These are phyloP conservation scores for Andrena hattorfiana DNA, from an alignment of 2,888 invertebrate genomes.

Conservation along the genomic window DNA sequence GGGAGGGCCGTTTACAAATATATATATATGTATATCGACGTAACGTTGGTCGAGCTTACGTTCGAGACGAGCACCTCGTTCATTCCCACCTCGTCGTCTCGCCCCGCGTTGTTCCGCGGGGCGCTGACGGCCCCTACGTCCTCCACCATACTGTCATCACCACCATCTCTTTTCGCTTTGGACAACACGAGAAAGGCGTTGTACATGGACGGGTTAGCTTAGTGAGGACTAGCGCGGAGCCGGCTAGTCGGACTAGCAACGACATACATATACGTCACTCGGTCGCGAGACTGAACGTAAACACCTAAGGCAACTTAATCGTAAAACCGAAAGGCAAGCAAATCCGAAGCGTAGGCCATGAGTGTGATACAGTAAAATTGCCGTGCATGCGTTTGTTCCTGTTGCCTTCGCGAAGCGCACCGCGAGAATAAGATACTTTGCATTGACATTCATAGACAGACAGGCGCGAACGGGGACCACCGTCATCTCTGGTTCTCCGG, in stretches of 20 bases:
- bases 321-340: slow-evolving; percentile 70
- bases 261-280: slow-evolving; percentile 65
- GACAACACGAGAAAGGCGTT: slow-evolving; percentile 77
- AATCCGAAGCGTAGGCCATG: slow-evolving; percentile 75
- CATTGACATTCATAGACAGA: slow-evolving; percentile 29
- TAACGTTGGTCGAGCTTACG: slow-evolving; percentile 48
- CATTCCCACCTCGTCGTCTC: slow-evolving; percentile 17
- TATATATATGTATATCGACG: slow-evolving; percentile 47
- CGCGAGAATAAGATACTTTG: slow-evolving; percentile 29
- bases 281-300: slow-evolving; percentile 67
- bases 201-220: slow-evolving; percentile 82
- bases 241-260: slow-evolving; percentile 81
- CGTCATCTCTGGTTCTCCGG: not conserved
- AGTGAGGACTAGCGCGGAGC: slow-evolving; percentile 80
- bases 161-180: slow-evolving; percentile 35
- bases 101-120: not conserved
- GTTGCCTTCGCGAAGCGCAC: slow-evolving; percentile 33
- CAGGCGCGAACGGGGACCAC: slow-evolving; percentile 12
- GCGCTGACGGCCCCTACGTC: not conserved
- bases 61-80: slow-evolving; percentile 24
- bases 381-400: slow-evolving; percentile 57
- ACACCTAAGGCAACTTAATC: slow-evolving; percentile 72
- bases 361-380: slow-evolving; percentile 63
- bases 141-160: slow-evolving; percentile 10
- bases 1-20: slow-evolving; percentile 46